A percentile compares a stretch with the other conserved stretches of the same genome.
Evolutionary conservation across 2,113 vertebrate genomes (phyloP).

Genomic region (Vulpes ferrilata): DNA sequence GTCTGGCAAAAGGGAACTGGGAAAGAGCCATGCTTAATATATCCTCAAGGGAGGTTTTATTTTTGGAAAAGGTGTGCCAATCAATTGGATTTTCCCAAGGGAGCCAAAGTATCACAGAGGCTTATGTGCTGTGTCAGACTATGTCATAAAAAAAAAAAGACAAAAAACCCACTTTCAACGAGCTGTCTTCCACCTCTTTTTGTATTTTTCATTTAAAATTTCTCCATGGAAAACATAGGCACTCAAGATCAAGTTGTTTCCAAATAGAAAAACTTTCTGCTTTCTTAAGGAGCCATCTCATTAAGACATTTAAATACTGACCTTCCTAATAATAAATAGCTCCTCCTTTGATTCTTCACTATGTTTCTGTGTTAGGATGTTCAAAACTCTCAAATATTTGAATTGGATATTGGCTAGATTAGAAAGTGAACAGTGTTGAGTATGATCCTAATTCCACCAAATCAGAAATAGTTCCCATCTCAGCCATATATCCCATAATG

Average conservation of each 20-base stretch:
- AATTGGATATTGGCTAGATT: background rate
- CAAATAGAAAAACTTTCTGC: background rate
- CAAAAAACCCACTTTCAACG: background rate
- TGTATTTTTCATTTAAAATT: slow-evolving; percentile 17
- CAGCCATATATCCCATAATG: background rate
- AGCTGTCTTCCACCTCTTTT: background rate
- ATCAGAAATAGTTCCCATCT: background rate
- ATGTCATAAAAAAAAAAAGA: background rate
- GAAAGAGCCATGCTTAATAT: background rate
- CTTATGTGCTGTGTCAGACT: background rate
- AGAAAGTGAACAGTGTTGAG: background rate
- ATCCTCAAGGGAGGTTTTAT: background rate
- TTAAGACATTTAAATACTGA: background rate
- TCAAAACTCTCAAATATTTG: background rate
- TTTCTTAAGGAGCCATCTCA: background rate
- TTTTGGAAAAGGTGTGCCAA: background rate
- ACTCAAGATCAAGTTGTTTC: background rate
- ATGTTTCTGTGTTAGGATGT: background rate
- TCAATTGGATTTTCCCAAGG: background rate
- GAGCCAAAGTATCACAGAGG: background rate
- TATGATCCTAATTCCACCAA: background rate
- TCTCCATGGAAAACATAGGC: background rate
- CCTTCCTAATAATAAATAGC: background rate
- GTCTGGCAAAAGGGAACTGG: background rate
- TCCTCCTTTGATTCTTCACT: background rate